phyloP scores from a whole-genome alignment of 2,888 invertebrate genomes.

The Elmis aenea region DNA sequence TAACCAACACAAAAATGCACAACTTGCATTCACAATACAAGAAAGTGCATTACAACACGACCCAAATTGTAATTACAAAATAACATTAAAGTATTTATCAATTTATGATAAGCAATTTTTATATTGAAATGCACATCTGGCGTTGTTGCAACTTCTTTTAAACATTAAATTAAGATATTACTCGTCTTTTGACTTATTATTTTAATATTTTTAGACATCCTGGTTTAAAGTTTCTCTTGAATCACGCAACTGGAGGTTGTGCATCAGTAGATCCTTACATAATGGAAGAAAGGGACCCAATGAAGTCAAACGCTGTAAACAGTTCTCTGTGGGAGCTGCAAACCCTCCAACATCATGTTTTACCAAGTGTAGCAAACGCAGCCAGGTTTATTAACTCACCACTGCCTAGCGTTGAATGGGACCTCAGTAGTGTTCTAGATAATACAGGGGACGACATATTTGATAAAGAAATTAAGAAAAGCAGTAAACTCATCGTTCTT shows the following conservation, averaged over 20 bases:
- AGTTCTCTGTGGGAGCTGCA: constrained; percentile 93
- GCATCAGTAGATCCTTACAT: constrained; percentile 76
- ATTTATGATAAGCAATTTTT: no score
- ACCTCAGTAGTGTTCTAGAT: constrained; percentile 62
- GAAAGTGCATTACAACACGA: no score
- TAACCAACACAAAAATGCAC: no score
- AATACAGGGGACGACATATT: constrained; percentile 64
- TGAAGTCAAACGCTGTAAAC: constrained; percentile 73
- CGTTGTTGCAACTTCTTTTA: no score
- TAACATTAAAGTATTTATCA: no score
- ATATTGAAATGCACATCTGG: no score
- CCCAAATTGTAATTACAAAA: background rate
- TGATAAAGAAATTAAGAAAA: constrained; percentile 70
- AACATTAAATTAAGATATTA: no score
- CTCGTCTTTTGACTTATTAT: constrained; percentile 1
- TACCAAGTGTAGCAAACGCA: constrained; percentile 67
- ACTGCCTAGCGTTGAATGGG: constrained; percentile 63
- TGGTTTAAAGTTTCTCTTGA: constrained; percentile 64
- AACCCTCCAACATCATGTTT: constrained; percentile 67
- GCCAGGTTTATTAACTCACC: constrained; percentile 67
- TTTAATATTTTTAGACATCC: constrained; percentile 60
- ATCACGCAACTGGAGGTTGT: constrained; percentile 48
- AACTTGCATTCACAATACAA: no score
- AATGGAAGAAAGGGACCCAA: constrained; percentile 74
- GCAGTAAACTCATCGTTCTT: constrained; percentile 68